Evolutionary conservation across 2,888 invertebrate species (phyloP), one percentile per base, ranked within the genome.

Genomic region (Drosophila neonasuta): DNA sequence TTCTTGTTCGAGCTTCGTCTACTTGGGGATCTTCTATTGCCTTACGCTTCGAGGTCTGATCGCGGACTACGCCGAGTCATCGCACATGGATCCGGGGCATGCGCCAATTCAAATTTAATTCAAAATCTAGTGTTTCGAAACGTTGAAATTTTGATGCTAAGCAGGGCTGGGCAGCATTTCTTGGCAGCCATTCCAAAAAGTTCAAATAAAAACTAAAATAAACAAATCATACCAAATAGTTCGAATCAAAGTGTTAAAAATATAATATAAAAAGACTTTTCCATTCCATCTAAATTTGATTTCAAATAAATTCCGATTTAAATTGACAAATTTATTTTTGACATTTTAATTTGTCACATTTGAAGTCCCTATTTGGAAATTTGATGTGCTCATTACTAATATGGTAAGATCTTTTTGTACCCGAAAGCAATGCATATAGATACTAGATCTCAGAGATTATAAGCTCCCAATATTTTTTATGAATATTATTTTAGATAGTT

Each of bases 71-170:
- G 50, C 46, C 46, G 48, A 32, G 15, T 17, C 13, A 10, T 30
- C n/a, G 13, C 17, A 30, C 39, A 17, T 36, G 7, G 24, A n/a
- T 41, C 9, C 34, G 42, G 13, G 55, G 52, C 60, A n/a, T 39
- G 11, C 24, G 46, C 9, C 46, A 13, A 61, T 61, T 60, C 15
- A 64, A 66, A 68, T 74, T 69, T 45, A 46, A 63, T 66, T 57
- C 20, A 45, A 20, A 1, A 20, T 3, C 1, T 6, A 78, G 76
- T 78, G 76, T 63, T 77, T 65, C 3, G 29, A 60, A 75, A 52
- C 39, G 8, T 1, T 6, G 6, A 1, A 29, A 39, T 45, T 56
- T 29, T 5, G 10, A 41, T 11, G 13, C 17, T 1, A 7, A 42
- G 29, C 52, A 69, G 72, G 59, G 72, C 46, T 74, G 71, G 9